Conservation (phyloP, 1,140 invertebrate species). For the Philotrypesis tridentata region DNA sequence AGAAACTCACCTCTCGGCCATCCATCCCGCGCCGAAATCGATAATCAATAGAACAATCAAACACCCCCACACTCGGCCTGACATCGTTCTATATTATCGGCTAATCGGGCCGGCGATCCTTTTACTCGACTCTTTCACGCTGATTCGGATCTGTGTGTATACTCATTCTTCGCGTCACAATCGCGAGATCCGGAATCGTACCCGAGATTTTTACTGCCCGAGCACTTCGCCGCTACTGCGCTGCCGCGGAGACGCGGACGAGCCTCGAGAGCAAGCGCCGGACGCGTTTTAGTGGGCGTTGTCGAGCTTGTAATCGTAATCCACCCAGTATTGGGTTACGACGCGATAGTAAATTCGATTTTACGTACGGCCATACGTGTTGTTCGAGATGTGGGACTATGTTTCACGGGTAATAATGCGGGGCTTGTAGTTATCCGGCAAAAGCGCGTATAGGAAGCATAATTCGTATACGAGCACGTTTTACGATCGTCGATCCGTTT, state of each 20-base stretch:
- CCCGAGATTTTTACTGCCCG: not conserved
- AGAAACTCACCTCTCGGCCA: slow-evolving; percentile 42
- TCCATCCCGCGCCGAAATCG: slow-evolving; percentile 11
- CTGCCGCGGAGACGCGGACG: not conserved
- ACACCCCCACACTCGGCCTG: not conserved
- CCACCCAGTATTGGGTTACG: slow-evolving; percentile 58
- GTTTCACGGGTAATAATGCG: not conserved
- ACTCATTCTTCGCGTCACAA: not conserved
- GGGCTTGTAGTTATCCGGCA: no score
- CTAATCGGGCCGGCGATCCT: not conserved
- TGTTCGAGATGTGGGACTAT: not conserved
- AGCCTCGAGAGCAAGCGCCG: not conserved
- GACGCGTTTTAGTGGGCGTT: slow-evolving; percentile 53
- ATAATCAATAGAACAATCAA: not conserved
- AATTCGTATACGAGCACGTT: no score
- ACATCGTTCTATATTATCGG: not conserved
- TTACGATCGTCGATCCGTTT: no score
- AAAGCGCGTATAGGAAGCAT: no score
- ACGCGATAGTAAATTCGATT: slow-evolving; percentile 1
- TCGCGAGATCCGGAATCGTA: not conserved
- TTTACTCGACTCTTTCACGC: not conserved
- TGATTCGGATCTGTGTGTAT: not conserved
- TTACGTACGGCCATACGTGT: no score
- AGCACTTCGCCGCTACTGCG: not conserved
- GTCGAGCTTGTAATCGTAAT: slow-evolving; percentile 42